A percentile compares a stretch with the other conserved stretches of the same genome.
phyloP scores from a whole-genome alignment of 2,888 invertebrate species.

The Lepidocyrtinus sp. region DNA sequence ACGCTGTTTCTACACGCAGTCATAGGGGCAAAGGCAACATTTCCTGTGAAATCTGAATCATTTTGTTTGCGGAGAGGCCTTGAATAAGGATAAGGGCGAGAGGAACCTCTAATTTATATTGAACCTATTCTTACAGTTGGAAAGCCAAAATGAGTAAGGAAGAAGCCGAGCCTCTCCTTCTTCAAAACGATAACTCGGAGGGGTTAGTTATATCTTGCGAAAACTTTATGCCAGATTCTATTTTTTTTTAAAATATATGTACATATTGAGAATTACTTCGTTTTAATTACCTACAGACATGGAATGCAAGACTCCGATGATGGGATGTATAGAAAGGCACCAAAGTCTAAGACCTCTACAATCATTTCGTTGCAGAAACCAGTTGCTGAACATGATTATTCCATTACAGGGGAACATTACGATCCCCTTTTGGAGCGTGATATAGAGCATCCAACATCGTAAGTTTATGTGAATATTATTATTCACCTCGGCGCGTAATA shows the following conservation, averaged over 20 bases:
- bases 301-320: slow-evolving; percentile 64
- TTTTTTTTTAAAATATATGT: no score
- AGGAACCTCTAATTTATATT: no score
- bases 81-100: no score
- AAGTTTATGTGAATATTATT: no score
- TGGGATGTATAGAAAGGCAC: slow-evolving; percentile 32
- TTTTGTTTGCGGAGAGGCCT: no score
- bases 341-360: slow-evolving; percentile 45
- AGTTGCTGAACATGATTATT: slow-evolving; percentile 67
- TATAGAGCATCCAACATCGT: slow-evolving; percentile 85
- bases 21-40: no score
- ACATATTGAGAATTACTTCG: background rate
- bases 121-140: no score
- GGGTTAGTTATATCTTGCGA: no score
- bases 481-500: no score
- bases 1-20: no score
- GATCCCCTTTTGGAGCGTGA: slow-evolving; percentile 80
- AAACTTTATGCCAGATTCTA: background rate
- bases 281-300: slow-evolving; percentile 56
- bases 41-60: no score
- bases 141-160: slow-evolving; percentile 69
- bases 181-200: slow-evolving; percentile 65
- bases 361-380: slow-evolving; percentile 69
- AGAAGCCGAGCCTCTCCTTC: slow-evolving; percentile 70
- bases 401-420: slow-evolving; percentile 71